Percentiles rank a stretch among this genome's conserved stretches.
Conservation (phyloP, 2,888 invertebrate genomes). For the Ctena decussata region DNA sequence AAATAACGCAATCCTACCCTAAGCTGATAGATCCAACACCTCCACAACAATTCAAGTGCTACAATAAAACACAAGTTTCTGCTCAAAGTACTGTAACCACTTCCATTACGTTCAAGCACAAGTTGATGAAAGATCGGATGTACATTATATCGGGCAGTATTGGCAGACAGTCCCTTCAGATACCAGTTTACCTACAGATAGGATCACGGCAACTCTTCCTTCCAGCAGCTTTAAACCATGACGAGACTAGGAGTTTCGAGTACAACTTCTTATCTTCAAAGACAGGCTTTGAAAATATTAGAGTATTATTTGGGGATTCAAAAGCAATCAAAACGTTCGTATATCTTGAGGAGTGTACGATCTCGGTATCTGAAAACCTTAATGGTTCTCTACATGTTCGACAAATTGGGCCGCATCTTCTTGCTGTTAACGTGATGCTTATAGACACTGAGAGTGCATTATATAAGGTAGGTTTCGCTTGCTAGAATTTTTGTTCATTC, state of each 20-base stretch:
- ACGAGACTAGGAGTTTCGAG: not conserved
- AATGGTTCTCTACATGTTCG: not conserved
- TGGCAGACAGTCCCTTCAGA: no score
- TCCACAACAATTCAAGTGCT: conserved; percentile 49
- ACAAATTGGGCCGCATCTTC: not conserved
- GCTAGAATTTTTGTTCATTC: no score
- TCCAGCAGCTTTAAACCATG: not conserved
- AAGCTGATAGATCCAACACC: conserved; percentile 56
- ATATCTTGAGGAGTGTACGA: not conserved
- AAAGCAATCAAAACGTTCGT: not conserved
- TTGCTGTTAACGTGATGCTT: not conserved
- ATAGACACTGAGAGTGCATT: not conserved
- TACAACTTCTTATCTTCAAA: not conserved
- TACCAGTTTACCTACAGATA: no score
- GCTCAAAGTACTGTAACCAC: no score
- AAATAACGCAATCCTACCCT: conserved; percentile 22
- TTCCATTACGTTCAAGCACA: no score
- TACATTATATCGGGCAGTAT: no score
- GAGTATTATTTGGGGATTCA: not conserved
- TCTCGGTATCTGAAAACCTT: not conserved
- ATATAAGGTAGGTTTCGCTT: not conserved
- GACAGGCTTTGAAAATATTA: not conserved
- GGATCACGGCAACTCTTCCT: no score
- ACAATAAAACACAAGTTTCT: no score
- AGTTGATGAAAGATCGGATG: no score